These are phyloP conservation scores for Sceloporus undulatus DNA, from an alignment of 2,113 vertebrate genomes.

Conservation along the genomic window DNA sequence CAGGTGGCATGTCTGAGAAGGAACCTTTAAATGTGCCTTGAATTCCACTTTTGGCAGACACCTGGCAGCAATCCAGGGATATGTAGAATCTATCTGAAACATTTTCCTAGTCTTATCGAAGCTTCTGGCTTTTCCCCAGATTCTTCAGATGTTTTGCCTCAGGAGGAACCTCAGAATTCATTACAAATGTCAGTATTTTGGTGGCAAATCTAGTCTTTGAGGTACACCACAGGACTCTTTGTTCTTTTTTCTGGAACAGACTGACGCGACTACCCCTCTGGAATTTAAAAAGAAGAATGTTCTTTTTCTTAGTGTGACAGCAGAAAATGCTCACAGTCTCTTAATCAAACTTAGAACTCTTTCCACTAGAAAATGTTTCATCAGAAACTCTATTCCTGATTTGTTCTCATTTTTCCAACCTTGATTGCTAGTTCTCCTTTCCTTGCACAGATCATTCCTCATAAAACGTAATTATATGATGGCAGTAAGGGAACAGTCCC, in stretches of 20 bases:
- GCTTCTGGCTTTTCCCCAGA: not conserved
- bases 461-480: constrained; percentile 53
- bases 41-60: not conserved
- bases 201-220: constrained; percentile 4
- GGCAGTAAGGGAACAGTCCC: constrained; percentile 36
- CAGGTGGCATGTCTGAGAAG: not conserved
- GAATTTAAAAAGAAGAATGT: constrained; percentile 29
- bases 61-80: not conserved
- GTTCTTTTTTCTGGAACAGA: not conserved
- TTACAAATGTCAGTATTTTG: constrained; percentile 4
- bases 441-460: constrained; percentile 55
- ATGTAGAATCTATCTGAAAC: no score
- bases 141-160: not conserved
- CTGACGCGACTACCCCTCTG: not conserved
- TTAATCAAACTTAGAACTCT: constrained; percentile 53
- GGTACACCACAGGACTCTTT: not conserved
- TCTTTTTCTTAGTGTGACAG: constrained; percentile 34
- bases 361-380: constrained; percentile 59
- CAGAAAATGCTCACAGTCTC: constrained; percentile 40
- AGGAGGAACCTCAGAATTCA: not conserved
- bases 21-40: not conserved
- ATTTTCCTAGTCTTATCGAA: not conserved
- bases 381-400: constrained; percentile 46
- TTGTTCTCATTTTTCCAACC: constrained; percentile 40
- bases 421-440: constrained; percentile 51